Evolutionary conservation across 2,113 vertebrate species (phyloP), one percentile per base, ranked within the genome.

Genomic region (Bos javanicus): DNA sequence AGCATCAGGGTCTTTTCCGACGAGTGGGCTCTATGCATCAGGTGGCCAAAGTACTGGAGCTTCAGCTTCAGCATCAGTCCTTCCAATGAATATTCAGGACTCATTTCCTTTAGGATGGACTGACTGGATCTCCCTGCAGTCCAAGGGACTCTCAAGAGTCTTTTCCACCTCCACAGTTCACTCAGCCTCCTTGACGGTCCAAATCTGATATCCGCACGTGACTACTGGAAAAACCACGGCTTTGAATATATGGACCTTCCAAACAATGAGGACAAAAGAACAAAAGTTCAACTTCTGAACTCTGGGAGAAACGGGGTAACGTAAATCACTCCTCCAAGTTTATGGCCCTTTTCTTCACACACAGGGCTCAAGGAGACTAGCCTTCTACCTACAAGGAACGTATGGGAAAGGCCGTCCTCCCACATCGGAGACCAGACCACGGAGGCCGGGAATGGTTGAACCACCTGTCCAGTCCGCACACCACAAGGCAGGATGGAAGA

Each of bases 301-400:
- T 50, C 74, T 57, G 48, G 57, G 82, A 78, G 33, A 54, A 91
- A 43, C 1, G 21, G 56, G 36, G n/a, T 62, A n/a, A 39, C 10
- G 16, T 2, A 30, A 57, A 60, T 84, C 62, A 48, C 56, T 39
- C 50, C 93, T 62, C 48, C 50, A 78, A 46, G 62, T 12, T 8
- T 3, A 21, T 0, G 4, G 33, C 15, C n/a, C 84, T 5, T 54
- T 26, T 59, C 25, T 59, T 71, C 16, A 62, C n/a, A 82, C 56
- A 16, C 33, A 28, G 19, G 21, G 25, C 39, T 12, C 39, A 43
- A 23, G 0, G 4, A 8, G 19, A 30, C 23, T 5, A 4, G 16
- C 26, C 80, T 10, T 16, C 56, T 39, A 36, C 9, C 92, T 5
- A 3, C 1, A 4, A 52, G 54, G 43, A 1, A 1, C 0, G 0